Percentiles rank a stretch among this genome's conserved stretches.
phyloP scores from a whole-genome alignment of 2,888 invertebrate species.

The Xestoiulus laeticollis region DNA sequence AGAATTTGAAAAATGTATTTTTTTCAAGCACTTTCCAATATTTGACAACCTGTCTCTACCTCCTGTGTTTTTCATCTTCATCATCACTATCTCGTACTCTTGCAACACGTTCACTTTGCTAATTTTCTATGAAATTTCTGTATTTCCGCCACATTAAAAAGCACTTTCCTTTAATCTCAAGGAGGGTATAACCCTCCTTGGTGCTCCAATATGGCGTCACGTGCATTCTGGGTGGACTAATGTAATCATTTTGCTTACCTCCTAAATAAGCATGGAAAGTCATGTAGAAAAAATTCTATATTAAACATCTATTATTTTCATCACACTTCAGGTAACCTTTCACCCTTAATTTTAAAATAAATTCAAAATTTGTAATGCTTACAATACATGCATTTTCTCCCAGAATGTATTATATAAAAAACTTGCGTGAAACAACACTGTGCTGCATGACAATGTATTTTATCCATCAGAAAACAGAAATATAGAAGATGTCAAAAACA shows the following conservation, averaged over 20 bases:
- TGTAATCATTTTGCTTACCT: background rate
- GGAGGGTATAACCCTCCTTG: background rate
- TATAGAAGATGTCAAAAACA: background rate
- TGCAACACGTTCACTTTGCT: slow-evolving; percentile 29
- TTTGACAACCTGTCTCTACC: slow-evolving; percentile 23
- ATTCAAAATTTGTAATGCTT: too few species aligned
- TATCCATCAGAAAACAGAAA: background rate
- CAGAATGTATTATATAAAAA: too few species aligned
- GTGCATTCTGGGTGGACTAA: background rate
- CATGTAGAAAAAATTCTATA: too few species aligned
- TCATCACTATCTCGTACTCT: slow-evolving; percentile 32
- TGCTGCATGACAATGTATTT: too few species aligned
- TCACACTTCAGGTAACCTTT: too few species aligned
- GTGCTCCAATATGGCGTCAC: background rate
- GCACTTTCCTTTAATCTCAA: background rate
- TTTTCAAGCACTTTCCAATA: background rate
- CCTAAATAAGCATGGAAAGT: background rate
- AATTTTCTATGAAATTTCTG: background rate
- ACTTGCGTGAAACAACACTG: too few species aligned
- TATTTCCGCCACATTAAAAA: background rate
- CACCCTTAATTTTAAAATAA: too few species aligned
- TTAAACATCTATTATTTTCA: too few species aligned
- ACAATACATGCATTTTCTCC: too few species aligned
- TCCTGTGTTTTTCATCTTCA: slow-evolving; percentile 32
- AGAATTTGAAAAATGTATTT: background rate